Evolutionary conservation across 2,797 vertebrate genomes (phyloP), one percentile per base, ranked within the genome.

Genomic region (Gymnoscopelus microlampas): DNA sequence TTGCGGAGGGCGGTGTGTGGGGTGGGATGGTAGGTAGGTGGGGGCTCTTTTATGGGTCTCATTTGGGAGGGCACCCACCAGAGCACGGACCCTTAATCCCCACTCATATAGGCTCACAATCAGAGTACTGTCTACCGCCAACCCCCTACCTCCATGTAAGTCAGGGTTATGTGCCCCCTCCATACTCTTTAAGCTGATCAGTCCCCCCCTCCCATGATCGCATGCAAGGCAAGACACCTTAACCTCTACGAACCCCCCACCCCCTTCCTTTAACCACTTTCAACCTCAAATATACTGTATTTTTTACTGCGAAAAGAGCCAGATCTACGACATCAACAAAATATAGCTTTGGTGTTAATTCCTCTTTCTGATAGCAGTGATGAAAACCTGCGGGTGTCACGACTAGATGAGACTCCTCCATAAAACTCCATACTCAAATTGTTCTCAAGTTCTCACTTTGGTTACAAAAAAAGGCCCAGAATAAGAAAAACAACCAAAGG

Each of bases 31-130:
- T 44, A 44, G 10, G 23, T 29, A 4, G n/a, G 8, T 11, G 48
- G 72, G 83, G 81, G 55, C 64, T 77, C 58, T 78, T 85, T 88
- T 83, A 82, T 82, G 79, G 70, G 59, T 73, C 82, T 84, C 80
- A 66, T 63, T 71, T 67, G 50, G 29, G 26, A 66, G 66, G 63
- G 73, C 78, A 87, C 80, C 78, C 76, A 77, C 63, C 60, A 74
- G 50, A 80, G 11, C 8, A 60, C 63, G 81, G 59, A 70, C 68
- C 57, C 72, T 79, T 72, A 76, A 66, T 72, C 80, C 73, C 78
- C 59, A 60, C 44, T n/a, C 24, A 9, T 53, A 49, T 56, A 55
- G 55, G 55, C 56, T 59, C 26, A 75, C 68, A 77, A 71, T 74
- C 63, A 58, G 51, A 29, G 44, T 53, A 74, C 74, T 74, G 74